Base-by-base conservation (phyloP, 2,797 vertebrate species). In the Alosa sapidissima region DNA sequence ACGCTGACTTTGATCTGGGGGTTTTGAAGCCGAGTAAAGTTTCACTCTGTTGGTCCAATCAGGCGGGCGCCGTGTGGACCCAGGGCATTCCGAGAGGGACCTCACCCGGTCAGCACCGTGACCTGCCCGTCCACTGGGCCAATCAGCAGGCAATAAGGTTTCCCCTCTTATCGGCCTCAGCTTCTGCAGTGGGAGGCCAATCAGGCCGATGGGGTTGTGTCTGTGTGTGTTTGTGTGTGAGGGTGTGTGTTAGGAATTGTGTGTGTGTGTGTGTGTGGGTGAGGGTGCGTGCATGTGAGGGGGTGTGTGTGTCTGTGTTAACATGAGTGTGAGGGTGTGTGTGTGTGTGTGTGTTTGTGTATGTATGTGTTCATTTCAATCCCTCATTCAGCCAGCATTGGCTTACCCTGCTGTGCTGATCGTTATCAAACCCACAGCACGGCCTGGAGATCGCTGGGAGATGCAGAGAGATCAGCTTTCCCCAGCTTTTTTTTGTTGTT, bases 1-100 rank as follows among this genome's bases (percentile, higher is more conserved):
- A 51, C 68, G 81, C 85, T 85, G 47, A 84, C 87, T 92, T 88
- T 93, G 87, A 92, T 93, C 90, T 85, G 89, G 87, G 3, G 87
- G 85, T 82, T 81, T 9, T 75, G 47, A 91, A 52, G 83, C 88
- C 2, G 16, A 4, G 16, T 89, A 89, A 91, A 88, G 62, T 87
- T 91, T 51, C 33, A n/a, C 88, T 85, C 86, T 72, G 52, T 86
- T 89, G 92, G 92, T 90, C 88, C 91, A 93, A 92, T 94, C 92
- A 93, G 2, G 5, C 58, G 3, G 13, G 11, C 8, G 11, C 8
- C 58, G 19, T 2, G 11, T 55, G 52, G 52, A 55, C 16, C 16
- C 14, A 84, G 83, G 14, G 55, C 45, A 86, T 85, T 85, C 58
- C 58, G 19, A 19, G 19, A 54, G 52, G 41, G 41, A 41, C 41